Conservation (phyloP, 2,113 vertebrate species). For the Entosphenus tridentatus region DNA sequence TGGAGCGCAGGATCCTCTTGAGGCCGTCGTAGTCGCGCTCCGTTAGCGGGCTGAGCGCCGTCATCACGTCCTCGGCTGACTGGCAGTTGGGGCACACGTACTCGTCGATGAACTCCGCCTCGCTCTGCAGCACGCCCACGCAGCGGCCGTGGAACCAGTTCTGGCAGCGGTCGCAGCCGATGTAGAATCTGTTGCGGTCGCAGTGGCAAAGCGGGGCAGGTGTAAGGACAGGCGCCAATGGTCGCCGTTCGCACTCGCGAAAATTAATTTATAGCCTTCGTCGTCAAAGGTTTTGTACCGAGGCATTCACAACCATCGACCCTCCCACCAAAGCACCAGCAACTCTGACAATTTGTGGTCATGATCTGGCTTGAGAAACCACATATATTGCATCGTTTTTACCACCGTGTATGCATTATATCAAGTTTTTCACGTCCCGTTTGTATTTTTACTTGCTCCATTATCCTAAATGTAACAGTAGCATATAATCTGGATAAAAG, state of each 20-base stretch:
- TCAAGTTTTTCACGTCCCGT: too few species aligned
- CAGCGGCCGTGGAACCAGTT: constrained; percentile 99
- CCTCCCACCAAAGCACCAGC: background rate
- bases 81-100: constrained; percentile 95
- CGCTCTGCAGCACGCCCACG: constrained; percentile 87
- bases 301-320: constrained; percentile 1
- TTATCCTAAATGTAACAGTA: too few species aligned
- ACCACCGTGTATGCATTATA: too few species aligned
- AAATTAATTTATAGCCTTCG: too few species aligned
- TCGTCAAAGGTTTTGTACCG: background rate
- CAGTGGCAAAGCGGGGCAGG: too few species aligned
- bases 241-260: too few species aligned
- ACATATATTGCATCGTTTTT: too few species aligned
- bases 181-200: constrained; percentile 57
- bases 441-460: too few species aligned
- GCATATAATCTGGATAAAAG: too few species aligned
- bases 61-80: constrained; percentile 97
- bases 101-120: constrained; percentile 84
- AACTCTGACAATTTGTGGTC: background rate
- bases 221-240: too few species aligned
- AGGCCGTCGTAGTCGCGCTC: constrained; percentile 88
- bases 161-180: constrained; percentile 92
- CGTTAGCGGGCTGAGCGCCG: constrained; percentile 73
- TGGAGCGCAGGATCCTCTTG: constrained; percentile 68
- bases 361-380: too few species aligned